Evolutionary conservation across 35 echinoderm and acorn worm species (phyloP), one percentile per base, ranked within the genome.

Genomic region (Anneissia japonica): DNA sequence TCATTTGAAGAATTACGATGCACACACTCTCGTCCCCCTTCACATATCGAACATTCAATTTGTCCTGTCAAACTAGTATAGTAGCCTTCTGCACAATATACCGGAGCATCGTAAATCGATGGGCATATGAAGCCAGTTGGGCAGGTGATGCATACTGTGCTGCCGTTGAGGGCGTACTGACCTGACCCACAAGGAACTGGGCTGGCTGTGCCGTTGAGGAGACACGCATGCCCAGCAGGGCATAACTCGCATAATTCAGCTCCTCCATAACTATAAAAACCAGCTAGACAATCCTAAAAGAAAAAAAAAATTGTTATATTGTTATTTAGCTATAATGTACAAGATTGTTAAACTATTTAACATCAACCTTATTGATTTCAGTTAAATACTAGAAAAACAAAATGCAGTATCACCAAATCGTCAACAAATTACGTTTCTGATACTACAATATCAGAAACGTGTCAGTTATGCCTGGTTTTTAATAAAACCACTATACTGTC

Each of bases 121-220:
- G 95, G 92, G 46, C 95, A 98, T 86, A 77, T 94, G 83, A 87
- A 89, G 19, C 95, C 95, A 19, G 32, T 28, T 19, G 95, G 95
- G 34, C 95, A 98, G 26, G 73, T 82, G 74, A 31, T 51, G 43
- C 95, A 98, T 32, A 74, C 76, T 0, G 81, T 56, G 84, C 91
- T 98, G 11, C 95, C 95, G 55, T 98, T 98, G 76, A 81, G 43
- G 26, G 95, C 86, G 74, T 90, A 98, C 46, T 98, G 91, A 30
- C 95, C 95, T 21, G 23, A 28, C 2, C 91, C 89, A 41, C 95
- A 98, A 34, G 83, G 37, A 0, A 86, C 81, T 1, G 91, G 95
- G 4, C 38, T 46, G 26, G 55, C 82, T 38, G 85, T 86, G 11
- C 95, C 92, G 46, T 80, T 75, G 0, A 91, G 45, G 30, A 79